Percentiles rank a stretch among this genome's conserved stretches.
phyloP scores from a whole-genome alignment of 2,888 invertebrate species.

The Xestia xanthographa region DNA sequence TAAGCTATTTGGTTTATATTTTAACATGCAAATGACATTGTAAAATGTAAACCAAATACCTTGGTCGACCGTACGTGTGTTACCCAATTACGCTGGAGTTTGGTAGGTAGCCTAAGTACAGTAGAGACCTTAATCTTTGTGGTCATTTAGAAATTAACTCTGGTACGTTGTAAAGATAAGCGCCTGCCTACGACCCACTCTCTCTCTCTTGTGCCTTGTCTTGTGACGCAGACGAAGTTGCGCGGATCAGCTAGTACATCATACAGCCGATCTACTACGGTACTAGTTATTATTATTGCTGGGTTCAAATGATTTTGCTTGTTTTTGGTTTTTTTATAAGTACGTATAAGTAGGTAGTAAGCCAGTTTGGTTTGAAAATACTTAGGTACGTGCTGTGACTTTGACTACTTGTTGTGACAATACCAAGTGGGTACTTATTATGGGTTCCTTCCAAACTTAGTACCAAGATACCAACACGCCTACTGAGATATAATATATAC shows the following conservation, averaged over 20 bases:
- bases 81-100: neutral
- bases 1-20: too few species aligned
- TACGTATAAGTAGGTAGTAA: neutral
- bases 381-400: neutral
- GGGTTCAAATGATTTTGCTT: neutral
- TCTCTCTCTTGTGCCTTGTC: too few species aligned
- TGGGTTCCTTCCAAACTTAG: conserved; percentile 31
- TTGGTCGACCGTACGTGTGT: neutral
- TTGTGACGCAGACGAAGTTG: too few species aligned
- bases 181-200: too few species aligned
- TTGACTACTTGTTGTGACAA: conserved; percentile 14
- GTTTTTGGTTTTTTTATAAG: neutral
- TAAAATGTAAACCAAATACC: too few species aligned
- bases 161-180: too few species aligned
- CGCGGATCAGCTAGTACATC: too few species aligned
- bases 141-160: too few species aligned
- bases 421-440: conserved; percentile 6
- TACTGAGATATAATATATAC: neutral
- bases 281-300: too few species aligned
- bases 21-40: too few species aligned
- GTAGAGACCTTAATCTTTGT: too few species aligned
- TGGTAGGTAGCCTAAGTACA: too few species aligned
- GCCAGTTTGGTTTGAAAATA: neutral
- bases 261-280: neutral
- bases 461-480: neutral